Base-by-base conservation (phyloP, 2,113 vertebrate genomes). In the Arvicanthis niloticus region DNA sequence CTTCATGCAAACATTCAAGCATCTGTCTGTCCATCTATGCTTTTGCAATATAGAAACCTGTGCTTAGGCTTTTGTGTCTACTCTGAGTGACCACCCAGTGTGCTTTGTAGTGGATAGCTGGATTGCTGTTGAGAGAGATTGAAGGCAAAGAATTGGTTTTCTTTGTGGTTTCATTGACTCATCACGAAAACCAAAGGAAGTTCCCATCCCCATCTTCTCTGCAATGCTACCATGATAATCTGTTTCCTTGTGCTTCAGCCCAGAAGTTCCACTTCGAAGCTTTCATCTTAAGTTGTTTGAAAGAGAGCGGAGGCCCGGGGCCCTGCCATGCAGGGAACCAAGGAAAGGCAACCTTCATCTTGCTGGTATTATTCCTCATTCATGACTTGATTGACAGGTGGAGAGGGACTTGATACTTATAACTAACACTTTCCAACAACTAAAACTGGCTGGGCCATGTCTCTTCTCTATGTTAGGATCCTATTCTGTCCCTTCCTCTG, bases 321-420 rank as follows among this genome's bases (percentile, higher is more conserved):
- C 37, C 31, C 37, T 37, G 56, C 53, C 3, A 0, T 3, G 22
- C 37, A 73, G 51, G 87, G 9, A 19, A 21, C 11, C 0, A 0
- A 0, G 17, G 93, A 13, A 34, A 76, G 45, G 2, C 19, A 0
- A 12, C 53, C 17, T 37, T 17, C 0, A 21, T 26, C 19, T 0
- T 2, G 15, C 2, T 8, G 1, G 19, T 1, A 11, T 15, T 16
- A 13, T 37, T 60, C 56, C 21, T 13, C 19, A 48, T 34, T 2
- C 0, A 1, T 0, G 53, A 16, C 45, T 4, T 0, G 4, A 37
- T 87, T 9, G 1, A 1, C 53, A 68, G 76, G 45, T 29, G 0
- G 7, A 17, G 29, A 67, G 42, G 48, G 37, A 2, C 80, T 81
- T 40, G 12, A 31, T 45, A 85, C 80, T 58, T 45, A 26, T 53